Evolutionary conservation across 2,888 invertebrate genomes (phyloP).

Genomic region (Xestia c-nigrum): DNA sequence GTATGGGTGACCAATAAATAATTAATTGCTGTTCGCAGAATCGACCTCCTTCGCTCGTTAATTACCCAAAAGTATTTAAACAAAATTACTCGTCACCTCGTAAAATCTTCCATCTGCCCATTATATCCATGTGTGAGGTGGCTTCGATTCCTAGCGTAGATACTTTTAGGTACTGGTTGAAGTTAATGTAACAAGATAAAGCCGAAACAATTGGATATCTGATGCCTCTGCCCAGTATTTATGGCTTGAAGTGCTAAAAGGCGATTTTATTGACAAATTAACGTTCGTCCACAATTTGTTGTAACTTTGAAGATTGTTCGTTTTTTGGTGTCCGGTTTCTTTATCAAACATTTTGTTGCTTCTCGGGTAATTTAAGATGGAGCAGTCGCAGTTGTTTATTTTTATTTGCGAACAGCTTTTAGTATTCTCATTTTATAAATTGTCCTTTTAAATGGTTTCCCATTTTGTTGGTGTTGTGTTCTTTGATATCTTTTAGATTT

Average conservation of each 20-base stretch:
- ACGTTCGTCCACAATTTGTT: conserved; percentile 44
- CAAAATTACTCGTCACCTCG: conserved; percentile 54
- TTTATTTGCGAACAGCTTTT: conserved; percentile 9
- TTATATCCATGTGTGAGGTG: conserved; percentile 52
- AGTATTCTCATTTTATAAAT: not conserved
- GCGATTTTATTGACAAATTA: conserved; percentile 57
- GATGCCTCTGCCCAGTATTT: conserved; percentile 38
- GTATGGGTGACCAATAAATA: not conserved
- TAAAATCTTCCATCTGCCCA: conserved; percentile 51
- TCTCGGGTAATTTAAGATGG: conserved; percentile 33
- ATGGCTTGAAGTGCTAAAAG: conserved; percentile 44
- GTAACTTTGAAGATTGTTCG: conserved; percentile 19
- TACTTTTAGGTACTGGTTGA: conserved; percentile 33
- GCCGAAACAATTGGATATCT: conserved; percentile 32
- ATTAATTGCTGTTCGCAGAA: conserved; percentile 21
- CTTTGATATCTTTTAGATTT: not conserved
- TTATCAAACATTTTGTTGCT: not conserved
- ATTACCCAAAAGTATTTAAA: conserved; percentile 46
- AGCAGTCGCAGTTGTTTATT: conserved; percentile 1
- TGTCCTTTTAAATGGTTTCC: not conserved
- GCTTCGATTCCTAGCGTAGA: conserved; percentile 52
- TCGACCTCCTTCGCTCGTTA: conserved; percentile 21
- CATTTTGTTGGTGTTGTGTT: not conserved
- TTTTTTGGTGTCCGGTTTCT: conserved; percentile 28
- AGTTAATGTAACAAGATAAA: conserved; percentile 26